Evolutionary conservation across 2,888 invertebrate species (phyloP).

Genomic region (Heterodera filipjevi): DNA sequence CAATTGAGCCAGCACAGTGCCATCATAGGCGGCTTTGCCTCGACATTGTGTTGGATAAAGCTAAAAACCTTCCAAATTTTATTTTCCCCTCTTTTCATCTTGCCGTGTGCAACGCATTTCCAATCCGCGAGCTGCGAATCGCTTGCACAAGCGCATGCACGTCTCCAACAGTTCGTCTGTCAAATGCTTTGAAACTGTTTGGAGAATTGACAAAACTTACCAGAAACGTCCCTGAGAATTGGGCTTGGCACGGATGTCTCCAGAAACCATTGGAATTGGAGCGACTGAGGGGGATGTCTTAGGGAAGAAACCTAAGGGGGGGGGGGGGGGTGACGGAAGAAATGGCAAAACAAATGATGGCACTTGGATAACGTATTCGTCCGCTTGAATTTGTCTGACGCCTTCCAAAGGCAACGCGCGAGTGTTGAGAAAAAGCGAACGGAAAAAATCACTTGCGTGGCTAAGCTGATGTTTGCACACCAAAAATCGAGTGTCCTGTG

Average conservation of each 20-base stretch:
- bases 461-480: conserved; percentile 63
- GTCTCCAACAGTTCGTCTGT: conserved; percentile 62
- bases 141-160: conserved; percentile 61
- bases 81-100: conserved; percentile 44
- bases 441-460: conserved; percentile 62
- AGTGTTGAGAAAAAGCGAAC: conserved; percentile 54
- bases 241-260: conserved; percentile 61
- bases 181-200: conserved; percentile 22
- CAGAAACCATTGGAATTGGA: conserved; percentile 62
- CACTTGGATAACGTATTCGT: conserved; percentile 41
- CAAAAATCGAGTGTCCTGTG: conserved; percentile 57
- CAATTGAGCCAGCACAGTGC: conserved; percentile 63
- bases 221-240: conserved; percentile 59
- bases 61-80: not conserved
- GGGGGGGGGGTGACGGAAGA: no score
- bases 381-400: conserved; percentile 42
- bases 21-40: conserved; percentile 54
- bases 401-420: conserved; percentile 46
- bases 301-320: conserved; percentile 41
- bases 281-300: conserved; percentile 45
- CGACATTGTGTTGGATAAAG: conserved; percentile 58
- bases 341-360: not conserved
- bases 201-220: conserved; percentile 30
- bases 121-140: conserved; percentile 57
- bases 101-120: conserved; percentile 52